Evolutionary conservation across 1,140 invertebrate species (phyloP), one percentile per base, ranked within the genome.

Genomic region (Saccostrea cuccullata): DNA sequence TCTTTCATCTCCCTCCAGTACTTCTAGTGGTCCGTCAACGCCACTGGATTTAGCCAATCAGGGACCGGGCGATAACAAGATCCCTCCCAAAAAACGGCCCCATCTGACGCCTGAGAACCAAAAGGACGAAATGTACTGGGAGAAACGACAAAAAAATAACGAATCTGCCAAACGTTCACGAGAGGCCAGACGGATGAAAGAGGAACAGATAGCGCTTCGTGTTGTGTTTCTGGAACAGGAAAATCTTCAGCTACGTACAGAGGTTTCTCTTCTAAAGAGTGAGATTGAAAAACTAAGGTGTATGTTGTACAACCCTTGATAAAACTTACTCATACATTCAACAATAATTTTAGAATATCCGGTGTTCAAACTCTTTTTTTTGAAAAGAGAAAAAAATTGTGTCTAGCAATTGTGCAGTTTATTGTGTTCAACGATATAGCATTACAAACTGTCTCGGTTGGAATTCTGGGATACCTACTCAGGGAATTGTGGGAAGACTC

Each of bases 201-300:
- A 95, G 86, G 92, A 94, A 86, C 98, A 99, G 96, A 99, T 99
- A 93, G 98, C 98, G 82, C 89, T 93, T 12, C 89, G 94, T 47
- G 93, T 95, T 26, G 90, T 94, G 17, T 92, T 90, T 86, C 90
- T 95, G 6, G 94, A 95, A 88, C 93, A 94, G 87, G 95, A 95
- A 90, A 95, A 95, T 91, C 88, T 95, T n/a, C 93, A 93, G 89
- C 90, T 95, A 17, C 88, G 91, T 82, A 93, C 94, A 17, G 94
- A 95, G 90, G 90, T 94, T 9, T 91, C 91, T 0, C 77, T 94
- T 55, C 86, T 95, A 6, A 92, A 93, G 82, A 93, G 92, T 83
- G 94, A 94, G 82, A 91, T 94, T 86, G 92, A 94, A 87, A 93
- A 93, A 86, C 83, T 94, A 9, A 73, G 93, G n/a, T 92, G 92